Percentiles rank a stretch among this genome's conserved stretches.
Evolutionary conservation across 2,113 vertebrate species (phyloP).

Genomic region (Psettodes erumei): DNA sequence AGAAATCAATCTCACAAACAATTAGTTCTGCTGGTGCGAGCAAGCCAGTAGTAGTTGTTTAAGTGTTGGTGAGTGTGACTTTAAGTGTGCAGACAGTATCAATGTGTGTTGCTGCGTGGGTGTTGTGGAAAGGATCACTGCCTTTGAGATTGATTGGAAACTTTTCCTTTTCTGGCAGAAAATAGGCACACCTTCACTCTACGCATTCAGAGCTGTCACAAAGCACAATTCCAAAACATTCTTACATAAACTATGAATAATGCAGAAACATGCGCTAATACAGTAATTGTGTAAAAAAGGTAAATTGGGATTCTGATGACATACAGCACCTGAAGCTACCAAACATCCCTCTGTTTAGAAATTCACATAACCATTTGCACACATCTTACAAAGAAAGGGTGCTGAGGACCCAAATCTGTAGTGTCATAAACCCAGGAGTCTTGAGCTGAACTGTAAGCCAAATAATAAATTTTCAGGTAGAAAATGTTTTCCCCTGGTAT

Average conservation of each 20-base stretch:
- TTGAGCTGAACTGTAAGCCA: background rate
- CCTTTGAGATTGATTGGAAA: conserved; percentile 40
- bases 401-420: background rate
- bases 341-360: background rate
- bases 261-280: background rate
- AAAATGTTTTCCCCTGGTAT: background rate
- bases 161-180: conserved; percentile 18
- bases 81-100: too few relatives aligned
- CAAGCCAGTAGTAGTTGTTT: conserved; percentile 18
- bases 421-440: background rate
- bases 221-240: background rate
- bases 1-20: conserved; percentile 75
- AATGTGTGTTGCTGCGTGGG: conserved; percentile 46
- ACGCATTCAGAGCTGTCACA: background rate
- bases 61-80: conserved; percentile 31
- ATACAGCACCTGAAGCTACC: background rate
- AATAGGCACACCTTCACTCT: background rate
- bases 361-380: background rate
- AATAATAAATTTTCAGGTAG: conserved; percentile 3
- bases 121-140: conserved; percentile 34
- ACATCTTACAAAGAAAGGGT: background rate
- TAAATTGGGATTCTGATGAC: background rate
- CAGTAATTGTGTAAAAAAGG: background rate
- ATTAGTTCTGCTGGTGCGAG: conserved; percentile 63
- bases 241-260: background rate